Conservation (phyloP, 2,797 vertebrate species). For the Sebastes oblongus region DNA sequence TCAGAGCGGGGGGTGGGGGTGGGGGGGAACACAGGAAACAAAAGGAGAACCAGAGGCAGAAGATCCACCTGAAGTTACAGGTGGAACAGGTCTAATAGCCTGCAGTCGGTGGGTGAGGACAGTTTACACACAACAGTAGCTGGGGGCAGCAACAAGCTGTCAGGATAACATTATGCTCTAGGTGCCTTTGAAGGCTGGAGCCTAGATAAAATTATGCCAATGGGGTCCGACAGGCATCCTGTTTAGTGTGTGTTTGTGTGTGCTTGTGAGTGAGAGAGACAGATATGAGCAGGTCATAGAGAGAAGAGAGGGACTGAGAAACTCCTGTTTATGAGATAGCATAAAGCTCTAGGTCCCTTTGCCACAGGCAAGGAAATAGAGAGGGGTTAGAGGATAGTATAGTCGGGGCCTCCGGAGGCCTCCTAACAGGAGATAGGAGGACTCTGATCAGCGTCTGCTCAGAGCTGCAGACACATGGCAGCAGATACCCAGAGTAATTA, state of each 20-base stretch:
- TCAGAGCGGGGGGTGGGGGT: too few species aligned
- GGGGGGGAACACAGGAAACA: neutral
- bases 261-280: neutral
- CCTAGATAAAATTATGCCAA: neutral
- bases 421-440: constrained; percentile 12
- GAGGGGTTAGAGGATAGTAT: neutral
- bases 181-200: neutral
- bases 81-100: neutral
- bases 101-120: neutral
- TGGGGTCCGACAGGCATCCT: neutral
- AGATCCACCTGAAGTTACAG: neutral
- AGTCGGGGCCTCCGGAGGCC: neutral
- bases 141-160: neutral
- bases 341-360: constrained; percentile 6
- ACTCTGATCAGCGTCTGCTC: constrained; percentile 1
- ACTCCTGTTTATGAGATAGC: constrained; percentile 38
- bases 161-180: neutral
- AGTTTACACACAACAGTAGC: neutral
- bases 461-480: neutral
- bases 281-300: constrained; percentile 26
- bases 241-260: constrained; percentile 5
- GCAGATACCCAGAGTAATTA: neutral
- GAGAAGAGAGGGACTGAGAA: constrained; percentile 7
- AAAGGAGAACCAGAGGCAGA: neutral
- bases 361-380: constrained; percentile 25